A percentile compares a stretch with the other conserved stretches of the same genome.
Conservation (phyloP, 2,113 vertebrate genomes). For the Dipodomys ordii region DNA sequence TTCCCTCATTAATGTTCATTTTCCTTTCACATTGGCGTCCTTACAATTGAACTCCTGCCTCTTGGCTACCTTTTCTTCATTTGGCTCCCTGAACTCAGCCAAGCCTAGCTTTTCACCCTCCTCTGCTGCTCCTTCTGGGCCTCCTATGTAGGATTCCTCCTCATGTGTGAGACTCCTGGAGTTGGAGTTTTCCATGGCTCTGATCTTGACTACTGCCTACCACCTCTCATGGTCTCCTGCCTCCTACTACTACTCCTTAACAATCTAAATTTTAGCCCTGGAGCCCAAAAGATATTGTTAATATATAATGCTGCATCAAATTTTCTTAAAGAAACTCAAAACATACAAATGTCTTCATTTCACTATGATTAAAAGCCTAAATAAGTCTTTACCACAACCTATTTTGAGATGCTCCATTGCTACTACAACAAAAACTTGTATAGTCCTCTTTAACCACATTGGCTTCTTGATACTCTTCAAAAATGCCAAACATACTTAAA, state of each 20-base stretch:
- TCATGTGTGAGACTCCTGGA: neutral
- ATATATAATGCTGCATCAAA: neutral
- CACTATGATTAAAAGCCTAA: neutral
- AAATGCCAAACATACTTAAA: neutral
- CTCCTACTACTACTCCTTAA: neutral
- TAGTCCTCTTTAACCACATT: neutral
- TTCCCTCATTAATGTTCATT: too few relatives aligned
- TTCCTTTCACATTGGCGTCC: neutral
- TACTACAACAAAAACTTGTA: neutral
- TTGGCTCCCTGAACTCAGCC: neutral
- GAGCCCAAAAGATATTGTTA: neutral
- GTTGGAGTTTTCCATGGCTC: neutral
- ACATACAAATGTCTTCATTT: neutral
- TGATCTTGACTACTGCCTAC: neutral
- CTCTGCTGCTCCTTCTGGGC: neutral
- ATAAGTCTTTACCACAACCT: neutral
- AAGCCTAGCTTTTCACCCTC: neutral
- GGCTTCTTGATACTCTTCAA: neutral
- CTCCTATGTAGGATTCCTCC: neutral
- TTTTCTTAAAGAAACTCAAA: slow-evolving; percentile 1
- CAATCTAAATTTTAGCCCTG: neutral
- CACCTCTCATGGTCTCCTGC: neutral
- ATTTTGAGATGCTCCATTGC: neutral
- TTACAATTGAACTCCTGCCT: neutral
- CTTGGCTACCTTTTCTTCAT: neutral